These are phyloP conservation scores for Phragmatobia fuliginosa DNA, from an alignment of 2,888 invertebrate genomes.

Conservation along the genomic window DNA sequence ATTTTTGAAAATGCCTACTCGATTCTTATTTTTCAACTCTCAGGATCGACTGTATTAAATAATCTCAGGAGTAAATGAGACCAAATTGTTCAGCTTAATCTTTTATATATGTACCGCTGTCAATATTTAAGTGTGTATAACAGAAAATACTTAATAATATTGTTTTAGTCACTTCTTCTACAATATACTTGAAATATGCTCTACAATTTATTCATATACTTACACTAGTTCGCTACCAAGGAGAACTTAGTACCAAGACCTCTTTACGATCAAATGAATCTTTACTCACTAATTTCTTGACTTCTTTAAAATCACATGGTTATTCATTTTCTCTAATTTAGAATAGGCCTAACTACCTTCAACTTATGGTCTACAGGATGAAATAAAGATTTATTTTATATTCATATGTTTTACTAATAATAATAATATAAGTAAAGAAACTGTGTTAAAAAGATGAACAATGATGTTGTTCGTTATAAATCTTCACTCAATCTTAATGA, in stretches of 20 bases:
- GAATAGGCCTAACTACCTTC: too few species aligned
- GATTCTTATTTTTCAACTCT: slow-evolving; percentile 75
- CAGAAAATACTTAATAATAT: slow-evolving; percentile 53
- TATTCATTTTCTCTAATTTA: neutral
- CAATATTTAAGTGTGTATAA: slow-evolving; percentile 55
- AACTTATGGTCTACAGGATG: neutral
- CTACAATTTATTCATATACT: too few species aligned
- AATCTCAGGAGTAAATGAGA: slow-evolving; percentile 70
- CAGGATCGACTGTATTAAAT: slow-evolving; percentile 67
- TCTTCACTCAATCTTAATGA: neutral
- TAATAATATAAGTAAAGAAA: too few species aligned
- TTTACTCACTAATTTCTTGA: too few species aligned
- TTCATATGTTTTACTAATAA: too few species aligned
- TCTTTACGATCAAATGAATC: neutral
- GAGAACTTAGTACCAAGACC: neutral
- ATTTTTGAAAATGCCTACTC: slow-evolving; percentile 73
- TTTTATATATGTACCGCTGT: slow-evolving; percentile 50
- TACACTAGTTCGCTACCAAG: neutral
- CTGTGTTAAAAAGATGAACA: neutral
- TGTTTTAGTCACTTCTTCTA: too few species aligned
- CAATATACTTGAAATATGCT: too few species aligned
- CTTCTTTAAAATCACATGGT: neutral
- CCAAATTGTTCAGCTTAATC: slow-evolving; percentile 71
- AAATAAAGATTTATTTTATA: too few species aligned
- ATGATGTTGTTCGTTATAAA: neutral